Percentiles rank a stretch among this genome's conserved stretches.
These are phyloP conservation scores for Hesperia comma DNA, from an alignment of 2,888 invertebrate species.

Conservation along the genomic window DNA sequence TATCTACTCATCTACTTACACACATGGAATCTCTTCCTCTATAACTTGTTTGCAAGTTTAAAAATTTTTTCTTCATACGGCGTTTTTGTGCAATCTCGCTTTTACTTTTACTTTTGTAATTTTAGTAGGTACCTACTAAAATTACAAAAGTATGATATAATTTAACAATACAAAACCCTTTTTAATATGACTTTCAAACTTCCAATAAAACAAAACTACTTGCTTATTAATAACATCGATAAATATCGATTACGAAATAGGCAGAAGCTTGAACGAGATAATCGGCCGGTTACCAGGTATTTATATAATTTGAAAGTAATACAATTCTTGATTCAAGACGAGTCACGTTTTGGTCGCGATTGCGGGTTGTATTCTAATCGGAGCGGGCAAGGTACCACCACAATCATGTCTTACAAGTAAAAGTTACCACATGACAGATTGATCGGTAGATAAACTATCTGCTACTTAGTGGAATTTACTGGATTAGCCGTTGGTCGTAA, in stretches of 20 bases:
- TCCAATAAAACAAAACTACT: background rate
- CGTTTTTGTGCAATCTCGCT: too few species aligned
- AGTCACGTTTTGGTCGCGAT: conserved; percentile 66
- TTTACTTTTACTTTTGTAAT: too few species aligned
- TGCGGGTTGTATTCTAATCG: conserved; percentile 52
- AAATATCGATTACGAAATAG: conserved; percentile 22
- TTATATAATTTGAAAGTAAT: conserved; percentile 72
- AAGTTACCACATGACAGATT: conserved; percentile 26
- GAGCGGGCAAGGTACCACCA: conserved; percentile 34
- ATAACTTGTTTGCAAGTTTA: too few species aligned
- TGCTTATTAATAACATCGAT: conserved; percentile 19
- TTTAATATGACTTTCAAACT: background rate
- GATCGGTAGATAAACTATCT: conserved; percentile 19
- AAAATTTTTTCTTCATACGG: too few species aligned
- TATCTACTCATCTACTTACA: too few species aligned
- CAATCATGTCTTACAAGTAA: conserved; percentile 29
- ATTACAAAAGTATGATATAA: too few species aligned
- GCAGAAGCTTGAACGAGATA: background rate
- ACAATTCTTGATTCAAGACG: conserved; percentile 59
- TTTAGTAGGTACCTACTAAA: too few species aligned
- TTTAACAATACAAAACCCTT: too few species aligned
- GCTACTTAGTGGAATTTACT: background rate
- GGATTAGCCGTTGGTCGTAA: background rate
- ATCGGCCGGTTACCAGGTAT: conserved; percentile 27
- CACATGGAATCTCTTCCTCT: too few species aligned